Percentiles rank a stretch among this genome's conserved stretches.
Evolutionary conservation across 2,888 invertebrate species (phyloP).

Genomic region (Habrosyne pyritoides): DNA sequence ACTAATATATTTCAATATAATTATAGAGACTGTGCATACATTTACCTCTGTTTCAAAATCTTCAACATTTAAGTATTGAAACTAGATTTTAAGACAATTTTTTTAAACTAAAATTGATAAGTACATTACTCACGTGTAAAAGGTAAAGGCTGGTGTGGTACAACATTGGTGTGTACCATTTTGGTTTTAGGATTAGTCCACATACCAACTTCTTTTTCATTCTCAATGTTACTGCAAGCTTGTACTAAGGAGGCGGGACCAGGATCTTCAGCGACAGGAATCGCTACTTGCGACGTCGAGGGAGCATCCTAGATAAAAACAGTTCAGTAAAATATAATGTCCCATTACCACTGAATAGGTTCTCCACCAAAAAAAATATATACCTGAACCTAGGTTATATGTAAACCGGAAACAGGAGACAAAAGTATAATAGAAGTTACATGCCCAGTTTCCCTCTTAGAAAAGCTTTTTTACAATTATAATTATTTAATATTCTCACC

Average conservation of each 20-base stretch:
- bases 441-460: too few relatives aligned
- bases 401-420: too few relatives aligned
- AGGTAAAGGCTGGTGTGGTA: constrained; percentile 73
- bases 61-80: not conserved
- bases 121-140: constrained; percentile 69
- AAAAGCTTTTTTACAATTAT: too few relatives aligned
- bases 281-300: constrained; percentile 64
- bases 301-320: constrained; percentile 65
- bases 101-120: not conserved
- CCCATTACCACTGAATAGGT: not conserved
- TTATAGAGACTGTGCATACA: too few relatives aligned
- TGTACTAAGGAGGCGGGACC: constrained; percentile 75
- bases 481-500: constrained; percentile 50
- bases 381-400: not conserved
- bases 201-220: constrained; percentile 77
- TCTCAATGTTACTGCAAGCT: constrained; percentile 70
- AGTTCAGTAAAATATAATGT: not conserved
- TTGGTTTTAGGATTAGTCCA: constrained; percentile 80
- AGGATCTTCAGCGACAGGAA: constrained; percentile 63
- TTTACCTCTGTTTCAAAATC: too few relatives aligned
- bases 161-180: constrained; percentile 75
- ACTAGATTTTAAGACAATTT: not conserved
- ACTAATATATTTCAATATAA: too few relatives aligned
- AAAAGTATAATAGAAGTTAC: too few relatives aligned
- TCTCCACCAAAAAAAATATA: not conserved